Evolutionary conservation across 2,113 vertebrate species (phyloP).

Genomic region (Anseranas semipalmata): DNA sequence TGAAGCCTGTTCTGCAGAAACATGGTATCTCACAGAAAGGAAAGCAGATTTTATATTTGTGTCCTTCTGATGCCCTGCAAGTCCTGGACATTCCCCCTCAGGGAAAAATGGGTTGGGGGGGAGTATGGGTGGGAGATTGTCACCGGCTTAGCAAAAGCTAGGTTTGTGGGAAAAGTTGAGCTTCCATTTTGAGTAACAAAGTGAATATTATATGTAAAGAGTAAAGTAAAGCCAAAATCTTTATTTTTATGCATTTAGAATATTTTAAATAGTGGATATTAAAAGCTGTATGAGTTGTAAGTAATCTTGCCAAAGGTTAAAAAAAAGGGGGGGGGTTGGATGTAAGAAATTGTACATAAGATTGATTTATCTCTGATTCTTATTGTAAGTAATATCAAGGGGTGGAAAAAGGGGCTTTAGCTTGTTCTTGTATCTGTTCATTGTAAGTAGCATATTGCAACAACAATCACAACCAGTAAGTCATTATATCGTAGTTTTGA

Average conservation of each 20-base stretch:
- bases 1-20: slow-evolving; percentile 66
- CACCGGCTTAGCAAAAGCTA: slow-evolving; percentile 65
- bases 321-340: slow-evolving; percentile 73
- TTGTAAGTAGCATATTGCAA: slow-evolving; percentile 80
- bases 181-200: slow-evolving; percentile 84
- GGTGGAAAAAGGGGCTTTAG: slow-evolving; percentile 64
- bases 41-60: slow-evolving; percentile 51
- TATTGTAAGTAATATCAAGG: slow-evolving; percentile 73
- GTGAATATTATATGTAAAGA: slow-evolving; percentile 83
- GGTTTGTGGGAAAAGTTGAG: slow-evolving; percentile 77
- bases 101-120: not conserved
- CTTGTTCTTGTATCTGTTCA: slow-evolving; percentile 71
- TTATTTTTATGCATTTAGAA: slow-evolving; percentile 99
- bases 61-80: slow-evolving; percentile 26
- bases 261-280: slow-evolving; percentile 99
- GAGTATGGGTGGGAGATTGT: not conserved
- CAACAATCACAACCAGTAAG: slow-evolving; percentile 78
- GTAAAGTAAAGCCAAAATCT: slow-evolving; percentile 96
- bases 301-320: slow-evolving; percentile 99
- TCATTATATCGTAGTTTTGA: slow-evolving; percentile 75
- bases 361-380: slow-evolving; percentile 85
- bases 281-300: slow-evolving; percentile 93
- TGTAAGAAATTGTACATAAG: slow-evolving; percentile 89
- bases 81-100: slow-evolving; percentile 19
- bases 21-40: slow-evolving; percentile 33